These are phyloP conservation scores for Volucella zonaria DNA, from an alignment of 2,888 invertebrate species.

Conservation along the genomic window DNA sequence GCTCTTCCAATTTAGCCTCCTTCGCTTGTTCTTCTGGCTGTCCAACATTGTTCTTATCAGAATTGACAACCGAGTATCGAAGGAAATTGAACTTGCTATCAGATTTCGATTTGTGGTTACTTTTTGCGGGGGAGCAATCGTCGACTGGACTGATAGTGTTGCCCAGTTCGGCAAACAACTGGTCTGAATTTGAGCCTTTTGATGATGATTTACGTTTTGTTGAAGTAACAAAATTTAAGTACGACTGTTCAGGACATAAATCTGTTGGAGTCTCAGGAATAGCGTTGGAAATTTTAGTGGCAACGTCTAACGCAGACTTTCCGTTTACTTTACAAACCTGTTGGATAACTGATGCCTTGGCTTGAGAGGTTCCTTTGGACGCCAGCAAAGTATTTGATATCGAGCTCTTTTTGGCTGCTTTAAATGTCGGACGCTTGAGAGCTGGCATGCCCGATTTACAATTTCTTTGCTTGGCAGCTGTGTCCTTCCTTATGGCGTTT, in stretches of 20 bases:
- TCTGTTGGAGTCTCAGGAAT: slow-evolving; percentile 63
- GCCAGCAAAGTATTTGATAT: slow-evolving; percentile 32
- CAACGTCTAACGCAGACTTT: slow-evolving; percentile 33
- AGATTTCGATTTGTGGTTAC: not conserved
- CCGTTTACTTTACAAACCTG: slow-evolving; percentile 35
- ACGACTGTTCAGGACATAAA: slow-evolving; percentile 45
- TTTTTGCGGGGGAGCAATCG: slow-evolving; percentile 45
- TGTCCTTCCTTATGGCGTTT: not conserved
- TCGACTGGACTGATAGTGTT: slow-evolving; percentile 64
- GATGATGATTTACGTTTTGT: slow-evolving; percentile 73
- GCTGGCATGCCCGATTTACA: slow-evolving; percentile 22
- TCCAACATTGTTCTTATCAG: not conserved
- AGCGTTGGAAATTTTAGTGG: slow-evolving; percentile 62
- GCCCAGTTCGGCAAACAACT: slow-evolving; percentile 25
- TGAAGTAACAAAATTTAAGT: slow-evolving; percentile 75
- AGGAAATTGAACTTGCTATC: slow-evolving; percentile 57
- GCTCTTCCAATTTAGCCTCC: not conserved
- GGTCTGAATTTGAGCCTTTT: slow-evolving; percentile 33
- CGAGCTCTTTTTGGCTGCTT: slow-evolving; percentile 62
- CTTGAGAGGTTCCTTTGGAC: not conserved
- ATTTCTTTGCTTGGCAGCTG: slow-evolving; percentile 22
- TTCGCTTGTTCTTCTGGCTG: not conserved
- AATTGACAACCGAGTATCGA: slow-evolving; percentile 33
- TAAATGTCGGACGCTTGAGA: slow-evolving; percentile 65
- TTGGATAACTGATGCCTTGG: not conserved